A percentile compares a stretch with the other conserved stretches of the same genome.
phyloP scores from a whole-genome alignment of 2,797 vertebrate species.

The Dallia pectoralis region DNA sequence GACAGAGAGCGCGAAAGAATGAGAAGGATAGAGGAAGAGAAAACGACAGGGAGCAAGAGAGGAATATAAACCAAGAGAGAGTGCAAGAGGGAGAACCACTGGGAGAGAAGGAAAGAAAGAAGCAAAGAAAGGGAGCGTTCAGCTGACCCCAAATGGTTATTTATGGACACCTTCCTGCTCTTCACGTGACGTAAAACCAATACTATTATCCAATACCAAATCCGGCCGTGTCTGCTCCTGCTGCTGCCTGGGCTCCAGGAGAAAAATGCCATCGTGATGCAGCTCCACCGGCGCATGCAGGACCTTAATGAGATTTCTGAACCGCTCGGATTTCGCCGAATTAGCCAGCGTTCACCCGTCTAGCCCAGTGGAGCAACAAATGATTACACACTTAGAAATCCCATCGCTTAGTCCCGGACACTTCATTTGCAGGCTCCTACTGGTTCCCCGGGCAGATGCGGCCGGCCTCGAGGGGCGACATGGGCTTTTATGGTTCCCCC shows the following conservation, averaged over 20 bases:
- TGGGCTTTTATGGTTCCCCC: neutral
- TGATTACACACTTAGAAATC: slow-evolving; percentile 70
- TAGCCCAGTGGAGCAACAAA: slow-evolving; percentile 53
- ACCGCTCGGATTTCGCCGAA: slow-evolving; percentile 62
- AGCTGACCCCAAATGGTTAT: slow-evolving; percentile 55
- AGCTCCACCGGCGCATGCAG: slow-evolving; percentile 58
- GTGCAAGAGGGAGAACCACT: slow-evolving; percentile 21
- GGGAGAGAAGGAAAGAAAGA: slow-evolving; percentile 15
- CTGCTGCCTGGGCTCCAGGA: slow-evolving; percentile 47
- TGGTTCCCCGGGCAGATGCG: neutral
- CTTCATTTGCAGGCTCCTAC: slow-evolving; percentile 44
- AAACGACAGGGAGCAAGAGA: slow-evolving; percentile 24
- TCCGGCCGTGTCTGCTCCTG: slow-evolving; percentile 56
- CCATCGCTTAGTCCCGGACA: slow-evolving; percentile 48
- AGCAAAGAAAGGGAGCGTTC: slow-evolving; percentile 1
- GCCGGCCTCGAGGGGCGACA: neutral
- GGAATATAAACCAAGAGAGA: slow-evolving; percentile 15
- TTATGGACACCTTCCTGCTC: slow-evolving; percentile 61
- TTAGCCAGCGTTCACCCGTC: slow-evolving; percentile 51
- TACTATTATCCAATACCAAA: slow-evolving; percentile 71
- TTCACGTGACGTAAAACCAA: slow-evolving; percentile 76
- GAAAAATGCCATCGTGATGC: slow-evolving; percentile 56
- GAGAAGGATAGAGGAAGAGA: slow-evolving; percentile 42
- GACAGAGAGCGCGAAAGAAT: slow-evolving; percentile 16
- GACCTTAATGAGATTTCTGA: slow-evolving; percentile 67